These are phyloP conservation scores for Pygocentrus nattereri DNA, from an alignment of 2,797 vertebrate genomes.

Conservation along the genomic window DNA sequence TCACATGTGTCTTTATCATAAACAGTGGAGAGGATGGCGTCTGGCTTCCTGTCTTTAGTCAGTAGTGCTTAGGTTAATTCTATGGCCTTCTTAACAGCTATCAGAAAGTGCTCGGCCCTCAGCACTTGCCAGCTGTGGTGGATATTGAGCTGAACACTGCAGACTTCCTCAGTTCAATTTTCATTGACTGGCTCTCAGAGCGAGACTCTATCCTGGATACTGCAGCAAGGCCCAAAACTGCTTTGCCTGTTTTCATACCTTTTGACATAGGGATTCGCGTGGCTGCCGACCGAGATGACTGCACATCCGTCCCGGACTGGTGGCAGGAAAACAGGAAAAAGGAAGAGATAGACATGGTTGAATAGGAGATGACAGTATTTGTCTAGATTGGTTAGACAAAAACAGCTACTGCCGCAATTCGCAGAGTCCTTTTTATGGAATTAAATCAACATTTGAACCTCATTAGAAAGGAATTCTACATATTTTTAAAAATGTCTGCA, in stretches of 20 bases:
- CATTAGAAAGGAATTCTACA: background rate
- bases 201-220: slow-evolving; percentile 89
- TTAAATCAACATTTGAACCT: background rate
- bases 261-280: slow-evolving; percentile 94
- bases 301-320: slow-evolving; percentile 87
- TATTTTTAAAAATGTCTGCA: no score
- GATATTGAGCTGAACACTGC: slow-evolving; percentile 81
- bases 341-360: slow-evolving; percentile 8
- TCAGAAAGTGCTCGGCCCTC: slow-evolving; percentile 67
- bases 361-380: background rate
- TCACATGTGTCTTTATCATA: slow-evolving; percentile 6
- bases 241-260: slow-evolving; percentile 92
- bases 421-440: background rate
- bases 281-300: slow-evolving; percentile 81
- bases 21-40: background rate
- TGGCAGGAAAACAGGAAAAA: slow-evolving; percentile 4
- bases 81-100: slow-evolving; percentile 14
- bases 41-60: slow-evolving; percentile 4
- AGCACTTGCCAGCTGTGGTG: slow-evolving; percentile 85
- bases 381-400: background rate
- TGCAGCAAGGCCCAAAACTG: slow-evolving; percentile 86
- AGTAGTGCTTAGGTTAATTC: slow-evolving; percentile 55
- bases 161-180: slow-evolving; percentile 96
- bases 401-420: background rate
- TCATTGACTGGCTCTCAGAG: slow-evolving; percentile 93